Percentiles rank a stretch among this genome's conserved stretches.
Conservation (phyloP, 2,113 vertebrate species). For the Edolisoma coerulescens region DNA sequence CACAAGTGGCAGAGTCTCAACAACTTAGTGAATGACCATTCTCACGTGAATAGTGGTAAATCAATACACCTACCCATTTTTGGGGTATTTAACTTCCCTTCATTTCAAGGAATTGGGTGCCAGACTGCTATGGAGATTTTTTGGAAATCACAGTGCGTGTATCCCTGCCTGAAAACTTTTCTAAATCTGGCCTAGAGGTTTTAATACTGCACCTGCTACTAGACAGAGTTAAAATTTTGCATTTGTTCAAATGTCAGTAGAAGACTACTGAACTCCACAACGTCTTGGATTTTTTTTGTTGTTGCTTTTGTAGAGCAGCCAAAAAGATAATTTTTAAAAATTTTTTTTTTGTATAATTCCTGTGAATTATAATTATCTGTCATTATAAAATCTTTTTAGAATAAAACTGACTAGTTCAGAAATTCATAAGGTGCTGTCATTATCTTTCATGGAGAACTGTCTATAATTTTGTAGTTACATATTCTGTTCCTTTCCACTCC, state of each 20-base stretch:
- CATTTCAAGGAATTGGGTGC: background rate
- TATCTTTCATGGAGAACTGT: background rate
- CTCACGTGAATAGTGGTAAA: background rate
- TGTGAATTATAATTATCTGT: background rate
- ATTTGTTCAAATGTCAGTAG: background rate
- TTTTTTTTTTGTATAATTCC: background rate
- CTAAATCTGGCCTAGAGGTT: background rate
- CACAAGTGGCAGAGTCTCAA: background rate
- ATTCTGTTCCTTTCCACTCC: background rate
- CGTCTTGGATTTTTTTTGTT: background rate
- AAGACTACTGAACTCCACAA: background rate
- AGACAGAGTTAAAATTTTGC: background rate
- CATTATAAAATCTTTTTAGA: background rate
- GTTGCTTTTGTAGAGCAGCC: background rate
- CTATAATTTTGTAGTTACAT: constrained; percentile 5
- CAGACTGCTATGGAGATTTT: background rate
- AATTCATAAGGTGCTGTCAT: background rate
- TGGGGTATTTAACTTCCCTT: background rate
- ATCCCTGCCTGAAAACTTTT: background rate
- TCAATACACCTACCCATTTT: background rate
- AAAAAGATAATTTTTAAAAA: background rate
- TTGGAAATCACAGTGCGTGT: background rate
- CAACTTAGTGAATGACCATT: background rate
- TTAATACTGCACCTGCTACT: background rate
- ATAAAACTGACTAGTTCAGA: background rate